Conservation (phyloP, 2,888 invertebrate genomes). For the Synanthedon andrenaeformis region DNA sequence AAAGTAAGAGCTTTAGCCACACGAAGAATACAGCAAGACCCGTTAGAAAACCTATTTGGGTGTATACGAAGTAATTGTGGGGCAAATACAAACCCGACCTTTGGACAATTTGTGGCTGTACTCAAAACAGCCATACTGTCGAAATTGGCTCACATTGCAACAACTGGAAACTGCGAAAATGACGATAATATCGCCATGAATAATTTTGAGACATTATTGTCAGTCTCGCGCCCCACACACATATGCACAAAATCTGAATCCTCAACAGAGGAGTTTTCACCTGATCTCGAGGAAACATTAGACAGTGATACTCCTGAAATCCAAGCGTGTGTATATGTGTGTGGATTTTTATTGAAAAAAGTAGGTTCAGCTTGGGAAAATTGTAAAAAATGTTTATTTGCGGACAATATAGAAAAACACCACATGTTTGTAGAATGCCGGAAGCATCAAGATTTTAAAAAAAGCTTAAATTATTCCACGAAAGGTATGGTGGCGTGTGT, state of each 20-base stretch:
- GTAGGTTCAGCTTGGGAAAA: background rate
- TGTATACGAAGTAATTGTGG: background rate
- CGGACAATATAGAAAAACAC: background rate
- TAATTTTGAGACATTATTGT: background rate
- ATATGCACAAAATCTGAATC: background rate
- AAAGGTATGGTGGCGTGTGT: background rate
- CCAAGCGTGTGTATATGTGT: background rate
- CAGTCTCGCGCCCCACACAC: background rate
- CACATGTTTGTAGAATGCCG: background rate
- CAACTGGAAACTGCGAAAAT: background rate
- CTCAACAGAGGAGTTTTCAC: background rate
- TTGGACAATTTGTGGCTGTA: background rate
- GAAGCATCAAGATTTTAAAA: background rate
- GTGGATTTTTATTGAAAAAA: background rate
- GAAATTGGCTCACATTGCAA: background rate
- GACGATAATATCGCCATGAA: background rate
- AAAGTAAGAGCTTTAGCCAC: background rate
- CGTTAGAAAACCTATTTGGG: background rate
- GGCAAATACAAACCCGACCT: background rate
- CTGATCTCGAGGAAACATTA: background rate
- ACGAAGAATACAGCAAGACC: background rate
- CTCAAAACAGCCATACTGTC: background rate
- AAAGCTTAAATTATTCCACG: background rate
- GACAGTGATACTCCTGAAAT: background rate
- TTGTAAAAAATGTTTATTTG: background rate